phyloP scores from a whole-genome alignment of 1,140 invertebrate genomes.

The Meloidogyne exigua region DNA sequence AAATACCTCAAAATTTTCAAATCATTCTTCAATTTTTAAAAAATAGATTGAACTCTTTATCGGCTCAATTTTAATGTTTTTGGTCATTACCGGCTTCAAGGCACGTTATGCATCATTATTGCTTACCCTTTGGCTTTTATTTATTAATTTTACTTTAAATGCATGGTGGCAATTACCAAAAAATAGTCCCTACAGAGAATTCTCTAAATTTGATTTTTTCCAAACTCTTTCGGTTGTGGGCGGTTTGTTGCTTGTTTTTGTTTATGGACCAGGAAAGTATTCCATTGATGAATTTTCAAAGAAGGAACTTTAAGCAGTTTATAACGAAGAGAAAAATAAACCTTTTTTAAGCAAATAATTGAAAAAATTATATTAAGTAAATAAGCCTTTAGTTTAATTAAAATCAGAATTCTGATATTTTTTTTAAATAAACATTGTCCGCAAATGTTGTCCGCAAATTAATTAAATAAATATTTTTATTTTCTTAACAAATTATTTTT shows the following conservation, averaged over 20 bases:
- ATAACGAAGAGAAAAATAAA: too few relatives aligned
- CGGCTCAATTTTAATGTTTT: not conserved
- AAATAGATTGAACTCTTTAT: conserved; percentile 4
- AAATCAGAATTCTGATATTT: too few relatives aligned
- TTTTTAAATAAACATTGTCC: too few relatives aligned
- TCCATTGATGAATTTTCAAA: not conserved
- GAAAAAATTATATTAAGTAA: too few relatives aligned
- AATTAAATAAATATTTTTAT: too few relatives aligned
- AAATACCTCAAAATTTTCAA: too few relatives aligned
- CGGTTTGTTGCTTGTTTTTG: conserved; percentile 1
- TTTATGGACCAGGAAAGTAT: not conserved
- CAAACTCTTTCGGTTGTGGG: conserved; percentile 9
- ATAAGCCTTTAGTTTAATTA: too few relatives aligned
- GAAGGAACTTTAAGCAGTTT: not conserved
- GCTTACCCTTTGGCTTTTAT: not conserved
- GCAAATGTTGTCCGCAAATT: too few relatives aligned
- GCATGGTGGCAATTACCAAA: not conserved
- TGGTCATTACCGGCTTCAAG: not conserved
- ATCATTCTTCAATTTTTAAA: not conserved
- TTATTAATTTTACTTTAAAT: conserved; percentile 1
- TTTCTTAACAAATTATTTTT: too few relatives aligned
- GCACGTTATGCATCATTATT: not conserved
- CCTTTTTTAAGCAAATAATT: too few relatives aligned
- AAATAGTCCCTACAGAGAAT: not conserved
- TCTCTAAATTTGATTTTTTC: conserved; percentile 15